phyloP scores from a whole-genome alignment of 2,797 vertebrate species.

The Rhinoraja longicauda region DNA sequence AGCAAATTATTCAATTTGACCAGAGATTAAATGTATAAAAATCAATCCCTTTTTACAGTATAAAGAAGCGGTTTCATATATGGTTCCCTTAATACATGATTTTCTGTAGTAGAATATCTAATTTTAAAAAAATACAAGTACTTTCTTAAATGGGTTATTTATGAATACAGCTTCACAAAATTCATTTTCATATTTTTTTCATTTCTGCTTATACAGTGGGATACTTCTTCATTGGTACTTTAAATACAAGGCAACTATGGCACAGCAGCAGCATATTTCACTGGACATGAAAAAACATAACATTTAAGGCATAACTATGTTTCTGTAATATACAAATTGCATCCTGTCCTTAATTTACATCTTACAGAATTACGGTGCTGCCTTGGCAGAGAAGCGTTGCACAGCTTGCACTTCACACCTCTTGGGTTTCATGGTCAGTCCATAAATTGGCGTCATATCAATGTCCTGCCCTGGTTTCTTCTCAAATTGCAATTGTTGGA shows the following conservation, averaged over 20 bases:
- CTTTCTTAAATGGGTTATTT: conserved; percentile 7
- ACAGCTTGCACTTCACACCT: conserved; percentile 63
- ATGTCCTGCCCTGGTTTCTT: conserved; percentile 53
- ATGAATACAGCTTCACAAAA: conserved; percentile 11
- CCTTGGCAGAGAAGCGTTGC: conserved; percentile 44
- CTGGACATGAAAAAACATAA: conserved; percentile 9
- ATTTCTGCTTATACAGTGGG: conserved; percentile 19
- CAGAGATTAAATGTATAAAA: conserved; percentile 21
- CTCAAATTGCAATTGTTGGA: conserved; percentile 74
- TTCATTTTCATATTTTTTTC: conserved; percentile 24
- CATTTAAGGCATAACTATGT: conserved; percentile 12
- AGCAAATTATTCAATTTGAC: conserved; percentile 19
- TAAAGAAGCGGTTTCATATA: conserved; percentile 21
- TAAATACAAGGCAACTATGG: conserved; percentile 33
- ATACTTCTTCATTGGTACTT: conserved; percentile 27
- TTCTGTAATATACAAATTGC: conserved; percentile 19
- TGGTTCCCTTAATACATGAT: neutral
- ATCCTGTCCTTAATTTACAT: neutral
- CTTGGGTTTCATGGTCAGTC: conserved; percentile 82
- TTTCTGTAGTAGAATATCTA: conserved; percentile 13
- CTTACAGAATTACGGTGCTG: conserved; percentile 8
- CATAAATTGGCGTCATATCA: conserved; percentile 77
- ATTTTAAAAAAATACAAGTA: conserved; percentile 30
- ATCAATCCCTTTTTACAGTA: conserved; percentile 11
- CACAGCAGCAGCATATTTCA: conserved; percentile 24